phyloP scores from a whole-genome alignment of 2,888 invertebrate species.

The Thereva unica region DNA sequence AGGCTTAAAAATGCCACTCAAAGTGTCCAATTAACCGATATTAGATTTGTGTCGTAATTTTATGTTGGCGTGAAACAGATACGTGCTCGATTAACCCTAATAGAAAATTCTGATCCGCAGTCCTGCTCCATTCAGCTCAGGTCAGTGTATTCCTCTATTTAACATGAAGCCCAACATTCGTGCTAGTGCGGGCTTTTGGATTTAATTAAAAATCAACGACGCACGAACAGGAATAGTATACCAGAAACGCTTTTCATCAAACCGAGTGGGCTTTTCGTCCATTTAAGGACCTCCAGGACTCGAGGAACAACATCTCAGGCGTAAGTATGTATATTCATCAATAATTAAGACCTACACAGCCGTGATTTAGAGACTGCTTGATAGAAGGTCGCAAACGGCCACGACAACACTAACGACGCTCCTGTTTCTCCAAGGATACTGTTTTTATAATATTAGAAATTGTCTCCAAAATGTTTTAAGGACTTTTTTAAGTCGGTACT shows the following conservation, averaged over 20 bases:
- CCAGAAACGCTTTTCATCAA: conserved; percentile 6
- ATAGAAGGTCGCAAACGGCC: too few species aligned
- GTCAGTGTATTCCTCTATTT: neutral
- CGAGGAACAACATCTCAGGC: too few species aligned
- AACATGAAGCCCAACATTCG: neutral
- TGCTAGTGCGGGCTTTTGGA: neutral
- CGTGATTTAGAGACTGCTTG: too few species aligned
- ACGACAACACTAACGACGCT: too few species aligned
- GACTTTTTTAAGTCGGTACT: too few species aligned
- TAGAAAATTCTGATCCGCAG: neutral
- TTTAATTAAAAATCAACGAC: conserved; percentile 22
- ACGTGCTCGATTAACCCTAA: conserved; percentile 10
- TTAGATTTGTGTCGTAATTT: conserved; percentile 16
- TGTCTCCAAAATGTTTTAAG: too few species aligned
- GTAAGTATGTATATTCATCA: too few species aligned
- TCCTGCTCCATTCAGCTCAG: neutral
- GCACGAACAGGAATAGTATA: neutral
- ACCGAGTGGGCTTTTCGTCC: too few species aligned
- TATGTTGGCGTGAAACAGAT: conserved; percentile 12
- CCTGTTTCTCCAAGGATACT: too few species aligned
- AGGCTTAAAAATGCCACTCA: conserved; percentile 21
- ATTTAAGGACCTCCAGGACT: too few species aligned
- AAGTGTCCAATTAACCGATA: conserved; percentile 27
- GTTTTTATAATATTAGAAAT: too few species aligned
- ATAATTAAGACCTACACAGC: too few species aligned